Percentiles rank a stretch among this genome's conserved stretches.
Evolutionary conservation across 2,888 invertebrate species (phyloP).

Genomic region (Unio delphinus): DNA sequence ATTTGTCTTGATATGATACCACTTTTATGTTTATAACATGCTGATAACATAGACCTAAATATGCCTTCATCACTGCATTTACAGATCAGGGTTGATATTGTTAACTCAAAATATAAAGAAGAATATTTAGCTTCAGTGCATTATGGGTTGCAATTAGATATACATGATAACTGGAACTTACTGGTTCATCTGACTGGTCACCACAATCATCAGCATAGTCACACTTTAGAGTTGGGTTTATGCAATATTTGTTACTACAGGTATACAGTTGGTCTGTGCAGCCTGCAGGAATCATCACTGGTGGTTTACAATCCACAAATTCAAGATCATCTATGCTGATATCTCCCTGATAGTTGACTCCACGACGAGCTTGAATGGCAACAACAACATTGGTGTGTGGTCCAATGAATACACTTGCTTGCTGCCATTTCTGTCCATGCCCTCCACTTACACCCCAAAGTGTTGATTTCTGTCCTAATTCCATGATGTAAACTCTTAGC

Average conservation of each 20-base stretch:
- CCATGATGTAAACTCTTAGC: slow-evolving; percentile 34
- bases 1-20: no score
- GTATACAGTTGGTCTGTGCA: slow-evolving; percentile 33
- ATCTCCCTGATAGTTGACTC: slow-evolving; percentile 43
- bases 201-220: slow-evolving; percentile 64
- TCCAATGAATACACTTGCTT: slow-evolving; percentile 49
- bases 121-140: no score
- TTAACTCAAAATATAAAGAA: no score
- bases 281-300: slow-evolving; percentile 19
- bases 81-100: no score
- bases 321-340: slow-evolving; percentile 55
- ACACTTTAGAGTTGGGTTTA: slow-evolving; percentile 47
- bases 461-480: slow-evolving; percentile 21
- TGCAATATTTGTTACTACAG: slow-evolving; percentile 55
- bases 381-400: slow-evolving; percentile 36
- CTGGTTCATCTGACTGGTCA: slow-evolving; percentile 59
- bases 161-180: slow-evolving; percentile 19
- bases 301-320: slow-evolving; percentile 57
- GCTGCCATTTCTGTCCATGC: slow-evolving; percentile 42
- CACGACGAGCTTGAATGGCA: slow-evolving; percentile 47
- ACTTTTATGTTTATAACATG: no score
- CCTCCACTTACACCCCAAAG: slow-evolving; percentile 41
- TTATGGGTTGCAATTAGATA: not conserved
- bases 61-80: no score
- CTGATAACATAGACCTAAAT: no score